These are phyloP conservation scores for Thamnophis sirtalis DNA, from an alignment of 2,113 vertebrate genomes.

Conservation along the genomic window DNA sequence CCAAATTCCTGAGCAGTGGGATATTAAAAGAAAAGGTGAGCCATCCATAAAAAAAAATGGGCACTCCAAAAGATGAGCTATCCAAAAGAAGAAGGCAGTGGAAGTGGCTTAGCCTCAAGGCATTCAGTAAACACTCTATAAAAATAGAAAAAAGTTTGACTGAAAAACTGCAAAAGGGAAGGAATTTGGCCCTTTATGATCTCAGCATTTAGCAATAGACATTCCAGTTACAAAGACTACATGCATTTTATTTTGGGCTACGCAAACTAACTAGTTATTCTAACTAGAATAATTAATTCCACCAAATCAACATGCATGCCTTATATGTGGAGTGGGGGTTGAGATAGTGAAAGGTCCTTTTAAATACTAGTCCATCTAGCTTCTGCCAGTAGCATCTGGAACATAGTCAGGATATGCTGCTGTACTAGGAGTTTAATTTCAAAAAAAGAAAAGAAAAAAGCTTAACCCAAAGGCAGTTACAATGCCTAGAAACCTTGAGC, in stretches of 20 bases:
- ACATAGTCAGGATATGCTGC: not conserved
- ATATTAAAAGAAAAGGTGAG: no score
- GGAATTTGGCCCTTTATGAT: not conserved
- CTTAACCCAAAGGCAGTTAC: not conserved
- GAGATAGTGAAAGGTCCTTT: not conserved
- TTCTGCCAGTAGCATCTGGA: not conserved
- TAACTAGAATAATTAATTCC: not conserved
- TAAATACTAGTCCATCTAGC: not conserved
- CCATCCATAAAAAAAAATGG: no score
- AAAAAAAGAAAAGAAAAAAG: not conserved
- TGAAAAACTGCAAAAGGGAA: not conserved
- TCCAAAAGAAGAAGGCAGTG: not conserved
- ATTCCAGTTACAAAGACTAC: not conserved
- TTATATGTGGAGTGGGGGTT: not conserved
- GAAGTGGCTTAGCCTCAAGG: not conserved
- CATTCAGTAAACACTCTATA: not conserved
- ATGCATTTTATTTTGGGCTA: not conserved
- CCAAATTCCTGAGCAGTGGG: not conserved
- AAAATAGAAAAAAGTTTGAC: not conserved
- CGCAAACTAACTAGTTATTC: no score
- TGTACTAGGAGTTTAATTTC: not conserved
- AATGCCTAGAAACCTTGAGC: not conserved
- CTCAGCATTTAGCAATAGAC: not conserved
- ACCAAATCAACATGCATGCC: not conserved
- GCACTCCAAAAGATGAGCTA: no score